These are phyloP conservation scores for Leptopterna dolabrata DNA, from an alignment of 2,888 invertebrate genomes.

Conservation along the genomic window DNA sequence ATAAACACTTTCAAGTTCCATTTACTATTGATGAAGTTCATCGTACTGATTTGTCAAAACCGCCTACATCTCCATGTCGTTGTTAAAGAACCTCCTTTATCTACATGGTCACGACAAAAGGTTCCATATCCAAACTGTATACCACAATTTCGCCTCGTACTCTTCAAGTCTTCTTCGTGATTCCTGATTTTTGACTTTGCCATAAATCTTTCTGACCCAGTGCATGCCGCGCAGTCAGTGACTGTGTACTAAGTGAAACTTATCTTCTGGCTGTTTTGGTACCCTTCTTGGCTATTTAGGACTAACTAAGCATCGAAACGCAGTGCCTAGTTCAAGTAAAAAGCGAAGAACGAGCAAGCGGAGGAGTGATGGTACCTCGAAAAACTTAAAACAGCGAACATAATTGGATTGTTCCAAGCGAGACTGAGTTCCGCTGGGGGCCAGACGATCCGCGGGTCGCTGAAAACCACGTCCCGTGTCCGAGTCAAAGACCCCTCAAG, in stretches of 20 bases:
- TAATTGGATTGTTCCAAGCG: conserved; percentile 1
- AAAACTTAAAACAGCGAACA: neutral
- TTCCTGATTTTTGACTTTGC: no score
- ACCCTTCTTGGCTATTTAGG: no score
- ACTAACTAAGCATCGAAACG: no score
- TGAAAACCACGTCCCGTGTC: conserved; percentile 5
- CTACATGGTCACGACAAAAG: neutral
- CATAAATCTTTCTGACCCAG: no score
- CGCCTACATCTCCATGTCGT: neutral
- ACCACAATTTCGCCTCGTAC: neutral
- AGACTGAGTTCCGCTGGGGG: neutral
- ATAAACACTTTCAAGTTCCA: neutral
- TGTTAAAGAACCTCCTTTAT: neutral
- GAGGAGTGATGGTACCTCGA: neutral
- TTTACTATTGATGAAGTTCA: neutral
- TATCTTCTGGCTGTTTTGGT: no score
- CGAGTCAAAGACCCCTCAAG: conserved; percentile 44
- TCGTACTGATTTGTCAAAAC: neutral
- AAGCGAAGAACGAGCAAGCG: no score
- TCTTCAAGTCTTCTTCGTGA: no score
- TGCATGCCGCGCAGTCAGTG: no score
- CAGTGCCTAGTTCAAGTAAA: no score
- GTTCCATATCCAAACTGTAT: neutral
- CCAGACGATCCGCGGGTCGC: neutral
- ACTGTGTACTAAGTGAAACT: no score